Conservation (phyloP, 2,797 vertebrate species). For the Echiichthys vipera region DNA sequence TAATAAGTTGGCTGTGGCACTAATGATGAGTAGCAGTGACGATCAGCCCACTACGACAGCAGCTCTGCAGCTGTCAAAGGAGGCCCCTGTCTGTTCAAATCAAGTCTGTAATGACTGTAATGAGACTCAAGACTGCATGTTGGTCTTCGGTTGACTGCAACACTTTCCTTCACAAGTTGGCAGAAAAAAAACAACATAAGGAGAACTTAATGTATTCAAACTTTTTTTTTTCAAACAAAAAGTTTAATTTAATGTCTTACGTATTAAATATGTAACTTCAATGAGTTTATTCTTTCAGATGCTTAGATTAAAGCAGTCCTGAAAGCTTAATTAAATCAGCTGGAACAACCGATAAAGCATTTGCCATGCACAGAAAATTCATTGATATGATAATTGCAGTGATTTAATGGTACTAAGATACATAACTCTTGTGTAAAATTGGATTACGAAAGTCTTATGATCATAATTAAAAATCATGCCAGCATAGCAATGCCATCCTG, state of each 20-base stretch:
- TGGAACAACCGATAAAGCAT: not conserved
- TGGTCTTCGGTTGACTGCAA: constrained; percentile 24
- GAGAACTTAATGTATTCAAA: constrained; percentile 31
- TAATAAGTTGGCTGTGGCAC: constrained; percentile 70
- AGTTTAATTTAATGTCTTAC: not conserved
- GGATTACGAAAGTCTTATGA: not conserved
- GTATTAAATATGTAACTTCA: not conserved
- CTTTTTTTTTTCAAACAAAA: too few relatives aligned
- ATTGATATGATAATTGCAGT: not conserved
- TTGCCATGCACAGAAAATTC: not conserved
- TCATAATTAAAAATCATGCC: not conserved
- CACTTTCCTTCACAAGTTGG: constrained; percentile 27
- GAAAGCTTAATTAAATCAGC: not conserved
- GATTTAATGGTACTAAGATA: not conserved
- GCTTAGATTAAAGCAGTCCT: not conserved
- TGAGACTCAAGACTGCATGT: constrained; percentile 21
- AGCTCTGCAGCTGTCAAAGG: constrained; percentile 59
- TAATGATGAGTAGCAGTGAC: constrained; percentile 81
- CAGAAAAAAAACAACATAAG: constrained; percentile 19
- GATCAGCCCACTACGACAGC: constrained; percentile 32
- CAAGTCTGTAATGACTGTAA: constrained; percentile 60
- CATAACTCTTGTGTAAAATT: not conserved
- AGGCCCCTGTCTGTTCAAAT: constrained; percentile 63
- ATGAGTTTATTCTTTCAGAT: constrained; percentile 5
- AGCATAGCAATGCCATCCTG: not conserved